phyloP scores from a whole-genome alignment of 2,797 vertebrate genomes.

The Paratrypauchen microcephalus region DNA sequence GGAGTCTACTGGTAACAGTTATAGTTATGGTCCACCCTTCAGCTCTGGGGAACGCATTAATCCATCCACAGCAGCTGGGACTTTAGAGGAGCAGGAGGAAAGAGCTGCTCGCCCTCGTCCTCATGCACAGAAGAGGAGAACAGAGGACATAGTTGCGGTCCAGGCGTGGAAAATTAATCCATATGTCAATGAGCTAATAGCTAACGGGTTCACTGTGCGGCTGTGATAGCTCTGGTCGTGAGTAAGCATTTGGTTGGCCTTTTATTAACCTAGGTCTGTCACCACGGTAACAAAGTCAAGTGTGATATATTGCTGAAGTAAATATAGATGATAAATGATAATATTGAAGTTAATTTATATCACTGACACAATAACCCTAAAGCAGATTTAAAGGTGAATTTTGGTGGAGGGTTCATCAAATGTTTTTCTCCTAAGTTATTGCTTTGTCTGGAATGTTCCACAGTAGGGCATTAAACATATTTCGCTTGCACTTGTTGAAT shows the following conservation, averaged over 20 bases:
- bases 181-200: constrained; percentile 60
- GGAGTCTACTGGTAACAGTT: constrained; percentile 63
- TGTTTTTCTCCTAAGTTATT: too few species aligned
- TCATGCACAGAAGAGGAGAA: constrained; percentile 24
- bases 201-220: constrained; percentile 43
- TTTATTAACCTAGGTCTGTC: constrained; percentile 18
- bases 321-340: too few species aligned
- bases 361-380: too few species aligned
- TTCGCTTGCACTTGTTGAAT: too few species aligned
- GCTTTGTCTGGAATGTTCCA: too few species aligned
- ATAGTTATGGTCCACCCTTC: constrained; percentile 59
- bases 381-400: too few species aligned
- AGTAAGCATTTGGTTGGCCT: constrained; percentile 16
- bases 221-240: constrained; percentile 28
- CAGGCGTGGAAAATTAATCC: constrained; percentile 60
- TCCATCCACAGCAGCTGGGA: constrained; percentile 70
- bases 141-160: constrained; percentile 41
- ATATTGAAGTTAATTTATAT: too few species aligned
- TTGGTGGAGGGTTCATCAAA: too few species aligned
- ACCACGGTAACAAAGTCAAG: too few species aligned
- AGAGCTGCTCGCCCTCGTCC: constrained; percentile 55
- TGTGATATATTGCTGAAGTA: too few species aligned
- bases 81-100: constrained; percentile 55
- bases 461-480: too few species aligned
- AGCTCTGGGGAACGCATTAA: constrained; percentile 78